Conservation (phyloP, 2,888 invertebrate genomes). For the Andricus curvator region DNA sequence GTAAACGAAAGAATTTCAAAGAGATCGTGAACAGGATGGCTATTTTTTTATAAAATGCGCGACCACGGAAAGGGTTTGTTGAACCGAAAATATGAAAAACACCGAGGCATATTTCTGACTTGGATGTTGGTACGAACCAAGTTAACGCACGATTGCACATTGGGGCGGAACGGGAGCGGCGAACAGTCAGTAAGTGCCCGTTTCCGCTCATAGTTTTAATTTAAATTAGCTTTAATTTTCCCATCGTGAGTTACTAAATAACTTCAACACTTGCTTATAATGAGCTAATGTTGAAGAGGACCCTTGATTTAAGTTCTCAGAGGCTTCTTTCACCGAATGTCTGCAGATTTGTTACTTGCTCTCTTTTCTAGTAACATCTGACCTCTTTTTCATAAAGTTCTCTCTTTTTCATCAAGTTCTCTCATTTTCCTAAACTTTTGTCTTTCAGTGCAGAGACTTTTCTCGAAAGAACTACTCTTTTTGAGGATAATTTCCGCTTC, state of each 20-base stretch:
- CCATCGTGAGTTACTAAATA: constrained; percentile 39
- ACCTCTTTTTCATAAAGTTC: constrained; percentile 17
- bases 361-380: constrained; percentile 21
- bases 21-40: constrained; percentile 49
- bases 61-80: constrained; percentile 52
- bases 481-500: neutral
- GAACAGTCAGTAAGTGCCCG: constrained; percentile 63
- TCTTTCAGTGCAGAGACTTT: neutral
- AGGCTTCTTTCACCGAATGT: constrained; percentile 45
- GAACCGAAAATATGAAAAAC: constrained; percentile 58
- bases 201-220: constrained; percentile 67
- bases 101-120: constrained; percentile 52
- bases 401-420: constrained; percentile 31
- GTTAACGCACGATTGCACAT: constrained; percentile 66
- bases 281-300: constrained; percentile 24
- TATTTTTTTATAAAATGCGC: constrained; percentile 4
- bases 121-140: constrained; percentile 58
- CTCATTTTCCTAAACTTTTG: neutral
- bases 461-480: constrained; percentile 8
- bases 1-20: constrained; percentile 45
- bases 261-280: constrained; percentile 16
- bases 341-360: neutral
- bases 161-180: constrained; percentile 61
- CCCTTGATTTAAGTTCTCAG: constrained; percentile 16
- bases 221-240: constrained; percentile 57